phyloP scores from a whole-genome alignment of 1,140 invertebrate genomes.

The Panagrolaimus sp. region DNA sequence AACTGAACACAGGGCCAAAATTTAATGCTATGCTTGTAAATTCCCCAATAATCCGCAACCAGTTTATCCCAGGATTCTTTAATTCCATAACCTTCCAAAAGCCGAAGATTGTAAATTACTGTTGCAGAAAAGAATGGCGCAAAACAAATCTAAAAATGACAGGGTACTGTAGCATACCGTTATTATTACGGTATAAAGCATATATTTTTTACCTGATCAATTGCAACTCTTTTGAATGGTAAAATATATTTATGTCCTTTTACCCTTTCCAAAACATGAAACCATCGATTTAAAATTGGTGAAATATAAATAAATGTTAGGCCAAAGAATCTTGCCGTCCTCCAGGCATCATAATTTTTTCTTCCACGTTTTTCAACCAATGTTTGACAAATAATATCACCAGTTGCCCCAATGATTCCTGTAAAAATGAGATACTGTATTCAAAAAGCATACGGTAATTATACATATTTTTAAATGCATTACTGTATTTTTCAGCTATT shows the following conservation, averaged over 20 bases:
- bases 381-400: not conserved
- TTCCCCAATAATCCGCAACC: conserved; percentile 25
- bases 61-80: conserved; percentile 35
- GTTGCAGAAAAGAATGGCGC: conserved; percentile 34
- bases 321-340: not conserved
- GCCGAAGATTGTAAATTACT: conserved; percentile 34
- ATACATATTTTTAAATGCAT: no score
- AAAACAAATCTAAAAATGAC: conserved; percentile 28
- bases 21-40: conserved; percentile 27
- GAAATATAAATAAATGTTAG: not conserved
- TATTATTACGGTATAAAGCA: not conserved
- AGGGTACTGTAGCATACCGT: not conserved
- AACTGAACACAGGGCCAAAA: conserved; percentile 11
- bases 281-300: not conserved
- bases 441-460: no score
- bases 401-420: not conserved
- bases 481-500: no score
- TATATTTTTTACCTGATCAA: conserved; percentile 4
- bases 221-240: not conserved
- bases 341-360: not conserved
- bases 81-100: conserved; percentile 34
- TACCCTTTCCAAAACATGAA: not conserved
- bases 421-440: not conserved
- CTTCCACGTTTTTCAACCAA: not conserved
- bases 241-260: not conserved